Evolutionary conservation across 2,797 vertebrate genomes (phyloP).

Genomic region (Aphelocoma californica): DNA sequence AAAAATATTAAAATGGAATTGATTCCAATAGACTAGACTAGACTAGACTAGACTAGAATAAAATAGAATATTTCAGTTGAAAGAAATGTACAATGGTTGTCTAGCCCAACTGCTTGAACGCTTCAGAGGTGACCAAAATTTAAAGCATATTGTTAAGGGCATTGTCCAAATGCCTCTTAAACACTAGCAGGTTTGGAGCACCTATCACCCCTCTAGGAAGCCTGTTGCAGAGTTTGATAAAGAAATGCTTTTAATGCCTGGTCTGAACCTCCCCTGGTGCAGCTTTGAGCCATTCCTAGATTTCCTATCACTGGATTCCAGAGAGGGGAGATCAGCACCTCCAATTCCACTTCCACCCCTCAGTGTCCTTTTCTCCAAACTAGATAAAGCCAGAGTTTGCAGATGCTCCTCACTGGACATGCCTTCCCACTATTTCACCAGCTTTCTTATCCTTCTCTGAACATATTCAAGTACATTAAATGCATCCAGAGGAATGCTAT

Average conservation of each 20-base stretch:
- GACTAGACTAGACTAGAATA: not conserved
- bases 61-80: not conserved
- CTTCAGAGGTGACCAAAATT: not conserved
- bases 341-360: not conserved
- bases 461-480: not conserved
- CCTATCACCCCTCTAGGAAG: fast-evolving
- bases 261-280: not conserved
- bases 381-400: not conserved
- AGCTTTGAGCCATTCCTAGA: not conserved
- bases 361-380: not conserved
- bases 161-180: not conserved
- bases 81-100: fast-evolving
- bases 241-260: not conserved
- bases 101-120: not conserved
- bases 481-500: not conserved
- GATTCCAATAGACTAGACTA: not conserved
- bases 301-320: not conserved
- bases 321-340: not conserved
- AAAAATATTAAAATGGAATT: not conserved
- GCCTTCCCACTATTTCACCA: not conserved
- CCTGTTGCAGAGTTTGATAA: not conserved
- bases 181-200: not conserved
- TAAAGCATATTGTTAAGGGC: not conserved
- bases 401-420: not conserved
- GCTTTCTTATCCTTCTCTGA: not conserved